Conservation (phyloP, 2,888 invertebrate genomes). For the Diadegma fenestrale region DNA sequence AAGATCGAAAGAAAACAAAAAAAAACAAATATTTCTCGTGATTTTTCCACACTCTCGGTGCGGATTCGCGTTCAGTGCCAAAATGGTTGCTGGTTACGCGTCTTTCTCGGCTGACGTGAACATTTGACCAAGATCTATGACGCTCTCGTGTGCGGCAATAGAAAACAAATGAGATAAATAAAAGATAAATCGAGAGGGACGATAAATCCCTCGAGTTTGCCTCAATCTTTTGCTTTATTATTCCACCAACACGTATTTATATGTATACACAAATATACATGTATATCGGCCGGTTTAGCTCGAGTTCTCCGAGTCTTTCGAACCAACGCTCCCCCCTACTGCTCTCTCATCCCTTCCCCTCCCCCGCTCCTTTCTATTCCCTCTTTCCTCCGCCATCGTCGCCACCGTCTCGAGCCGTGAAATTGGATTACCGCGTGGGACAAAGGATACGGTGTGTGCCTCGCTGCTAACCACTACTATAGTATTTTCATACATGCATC, state of each 20-base stretch:
- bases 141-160: constrained; percentile 12
- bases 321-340: constrained; percentile 49
- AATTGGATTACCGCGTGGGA: constrained; percentile 76
- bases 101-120: constrained; percentile 50
- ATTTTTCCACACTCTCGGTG: neutral
- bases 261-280: neutral
- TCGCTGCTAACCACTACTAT: constrained; percentile 58
- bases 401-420: constrained; percentile 68
- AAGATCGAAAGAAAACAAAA: neutral
- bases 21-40: constrained; percentile 4
- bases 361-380: constrained; percentile 52
- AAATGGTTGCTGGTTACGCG: constrained; percentile 65
- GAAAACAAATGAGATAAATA: neutral
- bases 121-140: constrained; percentile 44
- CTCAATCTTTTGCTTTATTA: constrained; percentile 33
- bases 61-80: constrained; percentile 33
- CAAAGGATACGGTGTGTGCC: constrained; percentile 75
- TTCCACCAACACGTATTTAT: neutral
- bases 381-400: constrained; percentile 52
- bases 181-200: neutral
- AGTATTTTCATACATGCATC: constrained; percentile 33
- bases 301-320: constrained; percentile 53
- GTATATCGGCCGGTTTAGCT: constrained; percentile 8
- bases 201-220: constrained; percentile 16
- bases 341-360: constrained; percentile 19